Evolutionary conservation across 2,888 invertebrate species (phyloP), one percentile per base, ranked within the genome.

Genomic region (Clanis bilineata): DNA sequence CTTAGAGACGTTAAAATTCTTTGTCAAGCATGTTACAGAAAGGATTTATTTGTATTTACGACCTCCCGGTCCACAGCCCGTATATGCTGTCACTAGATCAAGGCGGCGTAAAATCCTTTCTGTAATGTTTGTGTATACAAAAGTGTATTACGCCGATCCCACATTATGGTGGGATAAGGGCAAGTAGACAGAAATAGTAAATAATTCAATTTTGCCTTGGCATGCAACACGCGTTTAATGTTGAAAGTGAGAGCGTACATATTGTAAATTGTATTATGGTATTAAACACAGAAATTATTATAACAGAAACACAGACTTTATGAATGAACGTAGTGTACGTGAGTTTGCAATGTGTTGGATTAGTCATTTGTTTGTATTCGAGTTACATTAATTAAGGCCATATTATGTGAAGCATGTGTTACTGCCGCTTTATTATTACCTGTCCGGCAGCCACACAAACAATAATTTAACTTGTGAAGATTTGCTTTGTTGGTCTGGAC

Each of bases 301-400:
- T 32, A 51, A 32, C 51, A 28, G 28, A 28, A 51, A 51, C 32
- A 51, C 28, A 18, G 51, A 32, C 32, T 51, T 51, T 32, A 51
- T 51, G 51, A 51, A 51, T 51, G 51, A 10, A 9, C 28, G 9
- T 12, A 1, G 15, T 2, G 28, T 51, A 51, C 51, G 51, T 51
- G 51, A 51, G 28, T 32, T 18, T 10, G 18, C 18, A 28, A 18
- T 32, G 28, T 28, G 47, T 47, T 51, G 28, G 32, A 15, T 51
- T 51, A 51, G 51, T 51, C 51, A 51, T 32, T 32, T 51, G 51
- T 51, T 51, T 51, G 18, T 32, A 28, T 32, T 51, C 51, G 5
- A 9, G 51, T 32, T 32, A 51, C 51, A 28, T 51, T 51, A 28
- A 51, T 51, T 51, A 28, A 9, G 51, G 32, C 3, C 28, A 28